Conservation (phyloP, 1,140 invertebrate genomes). For the Drosophila subpulchrella region DNA sequence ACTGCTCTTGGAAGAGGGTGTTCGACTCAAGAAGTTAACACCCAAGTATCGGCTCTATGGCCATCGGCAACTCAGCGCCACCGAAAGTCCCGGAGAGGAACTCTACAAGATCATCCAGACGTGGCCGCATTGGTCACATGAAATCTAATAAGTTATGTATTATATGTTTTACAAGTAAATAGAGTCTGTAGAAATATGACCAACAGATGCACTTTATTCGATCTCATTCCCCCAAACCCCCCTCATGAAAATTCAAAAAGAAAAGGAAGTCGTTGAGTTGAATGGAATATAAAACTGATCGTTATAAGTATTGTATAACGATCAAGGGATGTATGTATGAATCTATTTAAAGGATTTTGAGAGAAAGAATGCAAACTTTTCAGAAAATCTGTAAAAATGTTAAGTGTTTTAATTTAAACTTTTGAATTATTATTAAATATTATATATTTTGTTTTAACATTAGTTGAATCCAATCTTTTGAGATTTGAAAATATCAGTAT, state of each 20-base stretch:
- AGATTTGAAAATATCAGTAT: no score
- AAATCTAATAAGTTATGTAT: conserved; percentile 15
- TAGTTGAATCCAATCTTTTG: no score
- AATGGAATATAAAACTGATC: conserved; percentile 40
- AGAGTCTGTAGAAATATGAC: conserved; percentile 18
- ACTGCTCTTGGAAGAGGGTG: conserved; percentile 87
- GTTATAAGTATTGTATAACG: not conserved
- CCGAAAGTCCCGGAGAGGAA: conserved; percentile 87
- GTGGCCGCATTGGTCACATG: conserved; percentile 86
- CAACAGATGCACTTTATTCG: conserved; percentile 1
- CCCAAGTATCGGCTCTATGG: conserved; percentile 87
- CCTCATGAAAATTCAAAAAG: conserved; percentile 1
- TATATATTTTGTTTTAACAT: no score
- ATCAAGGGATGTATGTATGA: conserved; percentile 6
- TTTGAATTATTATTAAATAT: no score
- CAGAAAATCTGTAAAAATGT: no score
- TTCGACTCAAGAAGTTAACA: conserved; percentile 85
- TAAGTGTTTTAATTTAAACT: no score
- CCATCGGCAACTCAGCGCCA: conserved; percentile 87
- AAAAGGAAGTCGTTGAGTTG: conserved; percentile 44
- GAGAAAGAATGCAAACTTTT: not conserved
- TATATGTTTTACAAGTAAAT: conserved; percentile 16
- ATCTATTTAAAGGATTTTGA: not conserved
- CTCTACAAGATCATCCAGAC: conserved; percentile 87
- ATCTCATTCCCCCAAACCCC: conserved; percentile 5